Evolutionary conservation across 2,888 invertebrate species (phyloP).

Genomic region (Cerastoderma edule): DNA sequence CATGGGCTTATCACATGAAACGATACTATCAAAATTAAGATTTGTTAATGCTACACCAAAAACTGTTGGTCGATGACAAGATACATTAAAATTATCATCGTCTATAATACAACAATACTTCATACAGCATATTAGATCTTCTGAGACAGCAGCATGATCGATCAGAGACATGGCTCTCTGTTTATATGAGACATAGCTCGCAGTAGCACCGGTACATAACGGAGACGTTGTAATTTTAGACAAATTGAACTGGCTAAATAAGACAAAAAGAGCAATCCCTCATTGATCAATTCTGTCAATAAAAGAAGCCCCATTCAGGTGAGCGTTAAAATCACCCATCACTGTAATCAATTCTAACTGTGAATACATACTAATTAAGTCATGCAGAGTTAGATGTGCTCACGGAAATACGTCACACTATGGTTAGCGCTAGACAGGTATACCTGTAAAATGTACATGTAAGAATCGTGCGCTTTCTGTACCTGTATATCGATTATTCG

Average conservation of each 20-base stretch:
- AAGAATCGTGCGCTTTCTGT: not conserved
- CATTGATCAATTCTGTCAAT: not conserved
- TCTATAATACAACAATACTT: slow-evolving; percentile 9
- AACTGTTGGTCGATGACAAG: slow-evolving; percentile 4
- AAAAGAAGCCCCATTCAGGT: slow-evolving; percentile 5
- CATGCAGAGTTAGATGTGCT: not conserved
- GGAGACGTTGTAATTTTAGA: not conserved
- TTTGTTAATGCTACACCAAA: not conserved
- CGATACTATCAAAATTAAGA: not conserved
- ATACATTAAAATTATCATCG: slow-evolving; percentile 11
- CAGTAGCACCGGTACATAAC: not conserved
- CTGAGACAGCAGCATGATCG: slow-evolving; percentile 8
- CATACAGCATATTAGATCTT: not conserved
- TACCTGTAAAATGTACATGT: not conserved
- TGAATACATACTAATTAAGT: not conserved
- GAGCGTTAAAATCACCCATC: slow-evolving; percentile 24
- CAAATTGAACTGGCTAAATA: not conserved
- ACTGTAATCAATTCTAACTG: not conserved
- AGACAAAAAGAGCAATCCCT: not conserved
- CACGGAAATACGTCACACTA: not conserved
- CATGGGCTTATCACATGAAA: no score
- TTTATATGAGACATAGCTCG: slow-evolving; percentile 21
- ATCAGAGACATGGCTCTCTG: not conserved
- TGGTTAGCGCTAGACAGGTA: slow-evolving; percentile 26
- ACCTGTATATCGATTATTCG: slow-evolving; percentile 21